Evolutionary conservation across 2,113 vertebrate genomes (phyloP).

Genomic region (Ondatra zibethicus): DNA sequence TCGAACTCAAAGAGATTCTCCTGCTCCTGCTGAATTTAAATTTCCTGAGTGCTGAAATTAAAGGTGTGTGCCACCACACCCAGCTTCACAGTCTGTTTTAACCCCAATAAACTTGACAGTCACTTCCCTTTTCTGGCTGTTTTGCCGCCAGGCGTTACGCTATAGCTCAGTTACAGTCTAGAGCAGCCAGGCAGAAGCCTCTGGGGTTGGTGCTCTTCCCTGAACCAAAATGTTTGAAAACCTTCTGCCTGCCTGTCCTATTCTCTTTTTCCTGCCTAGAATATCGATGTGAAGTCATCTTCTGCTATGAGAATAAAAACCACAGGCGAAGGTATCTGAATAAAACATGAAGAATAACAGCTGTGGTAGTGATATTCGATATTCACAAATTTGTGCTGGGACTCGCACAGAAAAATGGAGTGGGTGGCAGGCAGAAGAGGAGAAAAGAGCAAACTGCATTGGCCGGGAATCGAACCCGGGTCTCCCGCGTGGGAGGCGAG

Average conservation of each 20-base stretch:
- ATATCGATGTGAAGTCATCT: background rate
- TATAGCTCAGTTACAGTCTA: background rate
- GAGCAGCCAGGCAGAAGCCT: background rate
- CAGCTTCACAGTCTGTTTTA: background rate
- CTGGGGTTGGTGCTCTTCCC: background rate
- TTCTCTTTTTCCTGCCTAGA: background rate
- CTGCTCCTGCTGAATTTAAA: too few relatives aligned
- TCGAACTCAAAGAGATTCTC: background rate
- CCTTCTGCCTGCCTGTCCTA: too few relatives aligned
- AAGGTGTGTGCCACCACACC: too few relatives aligned
- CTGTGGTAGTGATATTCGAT: background rate
- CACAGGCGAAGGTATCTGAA: background rate
- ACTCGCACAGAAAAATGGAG: background rate
- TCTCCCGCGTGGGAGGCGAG: conserved; percentile 16
- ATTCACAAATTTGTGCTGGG: background rate
- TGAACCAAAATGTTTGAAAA: too few relatives aligned
- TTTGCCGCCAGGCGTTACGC: background rate
- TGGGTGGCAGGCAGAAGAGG: background rate
- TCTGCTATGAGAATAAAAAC: background rate
- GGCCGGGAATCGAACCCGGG: conserved; percentile 25
- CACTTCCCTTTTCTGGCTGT: background rate
- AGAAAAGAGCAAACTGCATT: background rate
- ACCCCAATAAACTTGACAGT: background rate
- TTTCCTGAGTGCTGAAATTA: too few relatives aligned
- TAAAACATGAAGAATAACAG: background rate